Evolutionary conservation across 2,113 vertebrate genomes (phyloP).

Genomic region (western clawed frog (Xenopus tropicalis)): DNA sequence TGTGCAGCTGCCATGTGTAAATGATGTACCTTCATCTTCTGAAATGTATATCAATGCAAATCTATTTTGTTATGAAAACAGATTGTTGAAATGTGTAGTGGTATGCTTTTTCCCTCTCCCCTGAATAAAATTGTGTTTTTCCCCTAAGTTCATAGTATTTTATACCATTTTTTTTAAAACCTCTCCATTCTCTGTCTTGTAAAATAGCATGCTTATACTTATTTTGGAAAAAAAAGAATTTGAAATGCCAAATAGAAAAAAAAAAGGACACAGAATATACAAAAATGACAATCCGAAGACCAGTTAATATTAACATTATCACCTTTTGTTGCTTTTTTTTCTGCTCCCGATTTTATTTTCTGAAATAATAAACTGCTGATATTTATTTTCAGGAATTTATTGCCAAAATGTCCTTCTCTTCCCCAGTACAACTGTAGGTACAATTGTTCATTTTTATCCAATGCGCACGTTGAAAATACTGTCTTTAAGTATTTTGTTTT

Average conservation of each 20-base stretch:
- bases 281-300: neutral
- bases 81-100: constrained; percentile 30
- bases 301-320: neutral
- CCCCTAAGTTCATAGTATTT: constrained; percentile 36
- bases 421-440: constrained; percentile 90
- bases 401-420: constrained; percentile 83
- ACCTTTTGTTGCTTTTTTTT: constrained; percentile 23
- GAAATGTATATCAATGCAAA: constrained; percentile 30
- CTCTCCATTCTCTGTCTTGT: neutral
- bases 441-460: constrained; percentile 85
- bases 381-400: constrained; percentile 90
- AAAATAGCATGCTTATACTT: neutral
- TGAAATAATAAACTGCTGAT: constrained; percentile 79
- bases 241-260: constrained; percentile 7
- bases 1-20: neutral
- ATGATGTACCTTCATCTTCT: constrained; percentile 12
- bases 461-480: constrained; percentile 74
- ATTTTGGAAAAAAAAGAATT: constrained; percentile 9
- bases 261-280: neutral
- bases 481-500: constrained; percentile 56
- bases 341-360: constrained; percentile 53
- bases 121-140: constrained; percentile 37
- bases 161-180: constrained; percentile 16
- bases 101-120: constrained; percentile 11
- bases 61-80: constrained; percentile 11